A percentile compares a stretch with the other conserved stretches of the same genome.
phyloP scores from a whole-genome alignment of 1,140 invertebrate genomes.

The Drosophila malerkotliana region DNA sequence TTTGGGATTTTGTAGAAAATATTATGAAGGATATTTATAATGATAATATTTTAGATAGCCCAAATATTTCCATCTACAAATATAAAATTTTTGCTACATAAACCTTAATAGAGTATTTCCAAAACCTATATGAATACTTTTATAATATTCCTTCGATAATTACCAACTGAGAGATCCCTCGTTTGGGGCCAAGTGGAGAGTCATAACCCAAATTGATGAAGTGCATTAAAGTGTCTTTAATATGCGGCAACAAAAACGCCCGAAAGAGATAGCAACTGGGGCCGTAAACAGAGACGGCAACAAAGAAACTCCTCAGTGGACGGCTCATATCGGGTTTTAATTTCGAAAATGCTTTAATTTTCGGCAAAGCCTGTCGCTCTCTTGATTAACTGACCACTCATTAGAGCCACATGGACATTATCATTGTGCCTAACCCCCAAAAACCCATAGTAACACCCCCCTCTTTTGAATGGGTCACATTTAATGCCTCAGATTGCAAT shows the following conservation, averaged over 20 bases:
- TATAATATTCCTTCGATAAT: constrained; percentile 34
- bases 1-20: too few species aligned
- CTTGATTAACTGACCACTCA: constrained; percentile 76
- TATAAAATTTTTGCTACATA: too few species aligned
- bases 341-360: constrained; percentile 66
- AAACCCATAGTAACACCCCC: constrained; percentile 8
- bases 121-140: not conserved
- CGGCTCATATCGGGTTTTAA: constrained; percentile 44
- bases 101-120: constrained; percentile 2
- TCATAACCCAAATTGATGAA: constrained; percentile 75
- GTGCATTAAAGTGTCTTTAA: constrained; percentile 77
- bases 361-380: constrained; percentile 1
- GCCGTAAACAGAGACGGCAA: not conserved
- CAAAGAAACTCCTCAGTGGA: not conserved
- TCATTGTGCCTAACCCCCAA: not conserved
- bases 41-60: too few species aligned
- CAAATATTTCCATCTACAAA: too few species aligned
- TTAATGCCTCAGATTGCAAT: constrained; percentile 78
- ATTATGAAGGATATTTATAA: too few species aligned
- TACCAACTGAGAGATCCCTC: constrained; percentile 50
- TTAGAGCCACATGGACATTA: constrained; percentile 61
- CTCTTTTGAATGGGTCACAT: constrained; percentile 45
- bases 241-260: constrained; percentile 36
- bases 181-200: constrained; percentile 46
- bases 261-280: not conserved